Conservation (phyloP, 1,140 invertebrate species). For the Anastatus disparis region DNA sequence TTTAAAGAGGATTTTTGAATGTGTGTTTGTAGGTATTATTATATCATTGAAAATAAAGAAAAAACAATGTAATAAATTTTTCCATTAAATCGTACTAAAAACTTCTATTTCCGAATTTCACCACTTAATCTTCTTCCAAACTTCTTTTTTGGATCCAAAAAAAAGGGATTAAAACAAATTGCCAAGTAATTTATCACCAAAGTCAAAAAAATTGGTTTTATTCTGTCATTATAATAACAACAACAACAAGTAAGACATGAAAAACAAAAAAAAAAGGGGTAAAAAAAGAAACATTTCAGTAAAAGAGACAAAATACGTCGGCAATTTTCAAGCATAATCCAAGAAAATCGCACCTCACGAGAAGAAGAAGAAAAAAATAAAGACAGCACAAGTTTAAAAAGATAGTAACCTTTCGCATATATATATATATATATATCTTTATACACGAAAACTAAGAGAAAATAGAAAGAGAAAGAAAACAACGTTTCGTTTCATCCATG, state of each 20-base stretch:
- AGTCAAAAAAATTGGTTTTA: conserved; percentile 32
- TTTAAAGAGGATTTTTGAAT: no score
- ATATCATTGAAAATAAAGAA: no score
- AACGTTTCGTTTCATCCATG: background rate
- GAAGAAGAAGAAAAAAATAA: conserved; percentile 4
- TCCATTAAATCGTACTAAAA: no score
- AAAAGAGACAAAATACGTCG: conserved; percentile 8
- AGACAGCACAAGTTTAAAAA: background rate
- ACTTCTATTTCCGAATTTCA: no score
- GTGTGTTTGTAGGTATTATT: no score
- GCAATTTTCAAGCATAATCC: conserved; percentile 35
- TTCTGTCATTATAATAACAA: background rate
- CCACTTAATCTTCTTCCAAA: no score
- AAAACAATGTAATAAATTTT: no score
- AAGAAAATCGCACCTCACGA: conserved; percentile 10
- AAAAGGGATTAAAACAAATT: background rate
- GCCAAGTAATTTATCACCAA: conserved; percentile 23
- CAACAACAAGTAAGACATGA: background rate
- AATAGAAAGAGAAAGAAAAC: background rate
- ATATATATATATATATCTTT: no score
- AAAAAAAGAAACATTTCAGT: background rate
- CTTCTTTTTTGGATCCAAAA: no score
- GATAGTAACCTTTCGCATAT: conserved; percentile 34
- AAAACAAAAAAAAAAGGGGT: background rate
- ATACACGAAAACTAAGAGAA: background rate